Base-by-base conservation (phyloP, 2,888 invertebrate genomes). In the Aphodius sticticus region DNA sequence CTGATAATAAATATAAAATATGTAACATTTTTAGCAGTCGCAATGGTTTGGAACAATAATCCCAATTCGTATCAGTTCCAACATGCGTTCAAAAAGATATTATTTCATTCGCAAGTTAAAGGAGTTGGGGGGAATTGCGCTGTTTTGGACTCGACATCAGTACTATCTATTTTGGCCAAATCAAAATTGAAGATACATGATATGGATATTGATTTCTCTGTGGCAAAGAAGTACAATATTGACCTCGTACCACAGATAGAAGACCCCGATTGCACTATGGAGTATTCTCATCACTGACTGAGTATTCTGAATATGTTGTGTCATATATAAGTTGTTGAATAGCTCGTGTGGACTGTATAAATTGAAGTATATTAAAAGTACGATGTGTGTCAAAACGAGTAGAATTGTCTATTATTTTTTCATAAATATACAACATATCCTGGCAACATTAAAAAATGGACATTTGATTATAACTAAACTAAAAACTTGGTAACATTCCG, bases 51-150 rank as follows among this genome's bases (percentile, higher is more conserved):
- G 53, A 53, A 53, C 53, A 53, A 53, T 12, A 53, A 53, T 53
- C 53, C 53, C 1, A 53, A 53, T 53, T 53, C 53, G 4, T 53
- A 53, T 53, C 53, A 53, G 53, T 53, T 53, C 53, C 53, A 53
- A 53, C 53, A 53, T 53, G 4, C 53, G 7, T 53, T 53, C 53
- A 53, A 53, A 53, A 53, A 53, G 53, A n/a, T n/a, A n/a, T 53
- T 53, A 53, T 53, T 53, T 12, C 53, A 53, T 53, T 53, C 53
- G 6, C 53, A 53, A 53, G 53, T 53, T 53, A 53, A 53, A 53
- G 53, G 53, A 53, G 53, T n/a, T n/a, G n/a, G n/a, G n/a, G n/a
- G n/a, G n/a, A 53, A 53, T 53, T 53, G 53, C 53, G 53, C 53
- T 53, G 53, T 53, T 53, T 53, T 53, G 53, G 53, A 53, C 53